These are phyloP conservation scores for Sitta europaea DNA, from an alignment of 2,113 vertebrate species.

Conservation along the genomic window DNA sequence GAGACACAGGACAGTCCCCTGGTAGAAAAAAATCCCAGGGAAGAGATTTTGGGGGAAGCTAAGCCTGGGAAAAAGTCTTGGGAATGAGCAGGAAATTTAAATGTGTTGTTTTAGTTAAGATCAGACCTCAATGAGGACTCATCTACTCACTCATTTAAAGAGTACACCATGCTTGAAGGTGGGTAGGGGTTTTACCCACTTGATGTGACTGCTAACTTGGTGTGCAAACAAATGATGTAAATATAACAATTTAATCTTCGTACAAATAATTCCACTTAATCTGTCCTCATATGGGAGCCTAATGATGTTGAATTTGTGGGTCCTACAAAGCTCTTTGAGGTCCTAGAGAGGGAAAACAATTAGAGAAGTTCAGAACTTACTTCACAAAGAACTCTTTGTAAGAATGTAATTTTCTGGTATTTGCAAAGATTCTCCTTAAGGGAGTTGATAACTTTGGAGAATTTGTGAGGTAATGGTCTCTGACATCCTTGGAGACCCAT, in stretches of 20 bases:
- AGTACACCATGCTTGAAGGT: background rate
- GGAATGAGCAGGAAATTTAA: background rate
- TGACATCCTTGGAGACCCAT: background rate
- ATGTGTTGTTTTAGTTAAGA: background rate
- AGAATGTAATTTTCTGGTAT: background rate
- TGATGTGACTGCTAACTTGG: background rate
- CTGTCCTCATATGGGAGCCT: background rate
- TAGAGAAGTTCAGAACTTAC: background rate
- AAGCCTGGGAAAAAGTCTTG: background rate
- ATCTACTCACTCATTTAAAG: background rate
- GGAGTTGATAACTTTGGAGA: background rate
- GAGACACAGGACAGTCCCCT: background rate
- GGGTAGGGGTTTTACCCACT: background rate
- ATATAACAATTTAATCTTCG: background rate
- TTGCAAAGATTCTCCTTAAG: background rate
- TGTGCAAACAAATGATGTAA: background rate
- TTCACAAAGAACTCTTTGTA: background rate
- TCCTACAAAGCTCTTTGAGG: background rate
- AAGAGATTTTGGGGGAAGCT: background rate
- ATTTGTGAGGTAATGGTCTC: constrained; percentile 19
- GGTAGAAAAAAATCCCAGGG: background rate
- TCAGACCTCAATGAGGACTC: background rate
- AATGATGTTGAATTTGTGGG: background rate
- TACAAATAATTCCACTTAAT: background rate
- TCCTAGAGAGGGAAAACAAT: background rate